Percentiles rank a stretch among this genome's conserved stretches.
Conservation (phyloP, 1,140 invertebrate species). For the Muscidifurax raptorellus region DNA sequence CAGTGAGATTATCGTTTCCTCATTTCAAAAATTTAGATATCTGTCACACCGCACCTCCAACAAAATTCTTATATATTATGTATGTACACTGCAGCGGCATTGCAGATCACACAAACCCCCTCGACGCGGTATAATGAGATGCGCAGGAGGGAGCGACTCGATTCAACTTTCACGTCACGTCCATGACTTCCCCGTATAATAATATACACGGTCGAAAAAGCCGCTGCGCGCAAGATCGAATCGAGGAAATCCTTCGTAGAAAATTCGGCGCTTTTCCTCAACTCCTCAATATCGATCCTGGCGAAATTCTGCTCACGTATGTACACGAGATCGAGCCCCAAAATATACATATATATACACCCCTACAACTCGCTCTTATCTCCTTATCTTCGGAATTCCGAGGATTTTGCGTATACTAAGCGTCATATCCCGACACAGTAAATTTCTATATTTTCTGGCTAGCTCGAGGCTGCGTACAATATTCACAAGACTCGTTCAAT, state of each 20-base stretch:
- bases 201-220: not conserved
- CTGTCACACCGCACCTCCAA: too few species aligned
- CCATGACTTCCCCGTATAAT: not conserved
- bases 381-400: conserved; percentile 28
- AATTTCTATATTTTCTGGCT: not conserved
- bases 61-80: too few species aligned
- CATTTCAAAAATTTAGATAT: too few species aligned
- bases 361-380: conserved; percentile 3
- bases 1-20: too few species aligned
- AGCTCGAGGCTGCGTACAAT: too few species aligned
- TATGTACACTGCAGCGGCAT: too few species aligned
- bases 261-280: conserved; percentile 18
- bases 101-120: not conserved
- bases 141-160: not conserved
- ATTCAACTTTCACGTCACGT: not conserved
- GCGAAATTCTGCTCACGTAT: conserved; percentile 32
- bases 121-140: not conserved
- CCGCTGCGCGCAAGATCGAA: not conserved
- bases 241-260: not conserved
- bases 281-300: not conserved
- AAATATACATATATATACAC: not conserved
- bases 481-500: not conserved
- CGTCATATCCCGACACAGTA: conserved; percentile 9
- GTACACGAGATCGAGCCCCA: conserved; percentile 1
- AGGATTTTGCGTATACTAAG: conserved; percentile 34